phyloP scores from a whole-genome alignment of 2,113 vertebrate species.

The Nematolebias whitei region DNA sequence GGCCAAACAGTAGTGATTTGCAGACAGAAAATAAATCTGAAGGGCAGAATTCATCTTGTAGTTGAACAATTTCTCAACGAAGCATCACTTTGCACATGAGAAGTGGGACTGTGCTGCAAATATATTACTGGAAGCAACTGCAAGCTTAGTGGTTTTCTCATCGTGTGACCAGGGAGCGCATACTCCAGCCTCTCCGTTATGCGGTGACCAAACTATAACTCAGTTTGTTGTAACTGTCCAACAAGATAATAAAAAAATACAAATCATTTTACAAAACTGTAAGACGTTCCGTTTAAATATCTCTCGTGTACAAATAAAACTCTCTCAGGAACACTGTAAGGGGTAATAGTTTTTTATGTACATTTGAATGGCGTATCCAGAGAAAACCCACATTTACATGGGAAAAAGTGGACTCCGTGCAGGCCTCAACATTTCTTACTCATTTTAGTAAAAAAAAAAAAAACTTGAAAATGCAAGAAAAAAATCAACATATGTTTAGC shows the following conservation, averaged over 20 bases:
- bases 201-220: constrained; percentile 1
- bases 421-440: no score
- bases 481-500: neutral
- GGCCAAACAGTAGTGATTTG: neutral
- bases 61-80: constrained; percentile 18
- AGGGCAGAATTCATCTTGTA: neutral
- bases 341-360: no score
- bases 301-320: neutral
- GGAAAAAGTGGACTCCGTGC: neutral
- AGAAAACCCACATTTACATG: no score
- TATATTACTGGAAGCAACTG: neutral
- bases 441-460: no score
- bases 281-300: no score
- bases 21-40: constrained; percentile 30
- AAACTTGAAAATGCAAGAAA: no score
- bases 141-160: no score
- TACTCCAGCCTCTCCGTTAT: no score
- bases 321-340: no score
- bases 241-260: neutral
- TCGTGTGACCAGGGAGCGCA: no score
- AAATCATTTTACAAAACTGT: neutral
- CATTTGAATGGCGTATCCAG: no score
- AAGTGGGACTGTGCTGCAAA: constrained; percentile 13
- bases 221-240: neutral
- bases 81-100: neutral